Evolutionary conservation across 2,888 invertebrate genomes (phyloP).

Genomic region (Drosophila conformis): DNA sequence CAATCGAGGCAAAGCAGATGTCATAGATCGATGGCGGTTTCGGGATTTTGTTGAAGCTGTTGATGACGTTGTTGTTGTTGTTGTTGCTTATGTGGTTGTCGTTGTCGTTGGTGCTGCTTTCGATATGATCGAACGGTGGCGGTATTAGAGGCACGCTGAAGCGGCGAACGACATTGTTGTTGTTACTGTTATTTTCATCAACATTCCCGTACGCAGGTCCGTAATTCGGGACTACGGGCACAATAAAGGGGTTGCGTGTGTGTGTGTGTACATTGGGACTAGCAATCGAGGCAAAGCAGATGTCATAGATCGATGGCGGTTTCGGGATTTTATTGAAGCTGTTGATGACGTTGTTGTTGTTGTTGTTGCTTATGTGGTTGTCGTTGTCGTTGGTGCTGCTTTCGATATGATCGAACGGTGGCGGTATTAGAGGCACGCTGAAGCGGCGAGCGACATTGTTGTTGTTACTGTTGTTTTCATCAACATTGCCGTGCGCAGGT

Average conservation of each 20-base stretch:
- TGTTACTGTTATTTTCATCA: too few relatives aligned
- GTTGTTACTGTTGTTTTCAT: too few relatives aligned
- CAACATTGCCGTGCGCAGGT: neutral
- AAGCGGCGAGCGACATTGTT: neutral
- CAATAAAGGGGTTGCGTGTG: neutral
- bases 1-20: neutral
- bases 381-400: neutral
- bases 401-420: neutral
- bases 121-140: neutral
- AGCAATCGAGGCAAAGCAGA: neutral
- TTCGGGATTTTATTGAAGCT: neutral
- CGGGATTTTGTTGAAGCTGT: neutral
- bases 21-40: neutral
- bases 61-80: neutral
- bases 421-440: slow-evolving; percentile 34
- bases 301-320: neutral
- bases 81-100: neutral
- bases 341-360: neutral
- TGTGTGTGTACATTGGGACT: slow-evolving; percentile 14
- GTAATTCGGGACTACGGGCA: neutral
- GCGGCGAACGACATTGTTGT: neutral
- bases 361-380: neutral
- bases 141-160: slow-evolving; percentile 30
- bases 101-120: neutral
- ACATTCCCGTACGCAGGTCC: neutral